Percentiles rank a stretch among this genome's conserved stretches.
phyloP scores from a whole-genome alignment of 2,797 vertebrate species.

The Luscinia megarhynchos region DNA sequence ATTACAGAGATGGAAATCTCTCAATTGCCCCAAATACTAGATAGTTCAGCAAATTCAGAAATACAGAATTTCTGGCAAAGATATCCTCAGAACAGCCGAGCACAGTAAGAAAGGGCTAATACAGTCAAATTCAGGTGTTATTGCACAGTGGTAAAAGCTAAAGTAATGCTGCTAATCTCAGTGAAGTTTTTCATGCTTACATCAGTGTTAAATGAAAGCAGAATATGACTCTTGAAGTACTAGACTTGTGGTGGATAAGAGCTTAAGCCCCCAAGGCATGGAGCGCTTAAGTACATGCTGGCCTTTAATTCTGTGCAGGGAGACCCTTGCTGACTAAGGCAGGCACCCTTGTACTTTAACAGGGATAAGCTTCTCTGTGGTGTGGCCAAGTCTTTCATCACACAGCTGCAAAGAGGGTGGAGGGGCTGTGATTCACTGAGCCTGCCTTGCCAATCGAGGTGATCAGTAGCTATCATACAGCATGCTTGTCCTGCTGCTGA shows the following conservation, averaged over 20 bases:
- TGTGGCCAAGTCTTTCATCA: background rate
- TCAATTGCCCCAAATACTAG: slow-evolving; percentile 32
- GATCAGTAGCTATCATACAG: background rate
- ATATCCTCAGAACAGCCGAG: background rate
- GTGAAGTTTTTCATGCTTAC: background rate
- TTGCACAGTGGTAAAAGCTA: background rate
- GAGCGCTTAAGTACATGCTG: background rate
- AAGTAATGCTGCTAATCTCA: background rate
- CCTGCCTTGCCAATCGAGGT: background rate
- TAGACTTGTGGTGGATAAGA: background rate
- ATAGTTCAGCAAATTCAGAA: background rate
- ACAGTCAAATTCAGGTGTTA: background rate
- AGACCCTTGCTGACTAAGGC: background rate
- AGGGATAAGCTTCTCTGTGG: background rate
- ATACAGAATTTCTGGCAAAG: background rate
- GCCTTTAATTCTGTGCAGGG: background rate
- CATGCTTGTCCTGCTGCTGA: background rate
- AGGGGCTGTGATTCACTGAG: background rate
- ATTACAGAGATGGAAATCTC: slow-evolving; percentile 50
- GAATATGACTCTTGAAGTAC: background rate
- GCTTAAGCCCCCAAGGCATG: background rate
- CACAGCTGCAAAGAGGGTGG: background rate
- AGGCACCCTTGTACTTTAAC: background rate
- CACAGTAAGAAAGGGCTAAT: background rate
- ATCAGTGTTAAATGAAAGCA: background rate